phyloP scores from a whole-genome alignment of 2,113 vertebrate species.

The Emydura subglobosa region DNA sequence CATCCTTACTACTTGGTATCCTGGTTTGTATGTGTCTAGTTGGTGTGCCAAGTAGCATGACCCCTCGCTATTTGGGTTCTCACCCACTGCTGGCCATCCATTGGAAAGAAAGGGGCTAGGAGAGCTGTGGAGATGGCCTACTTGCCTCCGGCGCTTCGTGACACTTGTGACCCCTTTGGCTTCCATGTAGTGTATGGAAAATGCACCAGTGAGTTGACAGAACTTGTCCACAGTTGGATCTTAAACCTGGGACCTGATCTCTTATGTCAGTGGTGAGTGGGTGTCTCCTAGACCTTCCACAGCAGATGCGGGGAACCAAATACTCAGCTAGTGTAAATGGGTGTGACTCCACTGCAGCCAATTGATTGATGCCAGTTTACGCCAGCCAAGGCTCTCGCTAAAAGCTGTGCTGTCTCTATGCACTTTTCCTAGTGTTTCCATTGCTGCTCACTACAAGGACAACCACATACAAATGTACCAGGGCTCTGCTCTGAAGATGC shows the following conservation, averaged over 20 bases:
- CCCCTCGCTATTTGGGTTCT: not conserved
- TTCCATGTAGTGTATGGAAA: not conserved
- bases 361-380: not conserved
- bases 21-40: not conserved
- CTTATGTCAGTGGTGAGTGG: not conserved
- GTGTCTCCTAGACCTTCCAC: not conserved
- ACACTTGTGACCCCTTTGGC: not conserved
- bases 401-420: not conserved
- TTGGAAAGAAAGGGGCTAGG: not conserved
- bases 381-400: not conserved
- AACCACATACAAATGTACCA: not conserved
- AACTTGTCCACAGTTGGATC: not conserved
- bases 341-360: not conserved
- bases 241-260: not conserved
- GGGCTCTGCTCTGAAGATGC: not conserved
- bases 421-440: not conserved
- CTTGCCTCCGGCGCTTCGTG: not conserved
- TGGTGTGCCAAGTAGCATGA: not conserved
- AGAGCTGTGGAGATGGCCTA: not conserved
- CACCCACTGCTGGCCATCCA: not conserved
- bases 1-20: not conserved
- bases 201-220: not conserved
- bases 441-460: not conserved
- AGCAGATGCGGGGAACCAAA: not conserved
- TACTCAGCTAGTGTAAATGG: not conserved